Percentiles rank a stretch among this genome's conserved stretches.
These are phyloP conservation scores for Stichodactyla mertensii DNA, from an alignment of 64 coral and sea anemone species.

Conservation along the genomic window DNA sequence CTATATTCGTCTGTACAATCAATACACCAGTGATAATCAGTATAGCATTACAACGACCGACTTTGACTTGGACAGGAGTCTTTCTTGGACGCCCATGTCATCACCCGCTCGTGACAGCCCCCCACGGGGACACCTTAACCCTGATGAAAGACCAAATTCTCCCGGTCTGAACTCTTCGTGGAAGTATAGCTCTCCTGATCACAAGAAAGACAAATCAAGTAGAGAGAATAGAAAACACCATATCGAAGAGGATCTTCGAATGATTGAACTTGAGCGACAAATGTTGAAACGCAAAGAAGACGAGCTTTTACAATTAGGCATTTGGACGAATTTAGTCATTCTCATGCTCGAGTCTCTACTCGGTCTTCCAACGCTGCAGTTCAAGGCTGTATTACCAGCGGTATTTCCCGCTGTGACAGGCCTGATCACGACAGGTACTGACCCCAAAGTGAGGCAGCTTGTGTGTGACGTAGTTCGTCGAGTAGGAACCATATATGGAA, in stretches of 20 bases:
- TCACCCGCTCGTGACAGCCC: conserved; percentile 62
- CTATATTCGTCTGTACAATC: conserved; percentile 78
- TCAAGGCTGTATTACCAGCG: conserved; percentile 95
- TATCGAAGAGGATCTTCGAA: conserved; percentile 60
- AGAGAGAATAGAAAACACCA: conserved; percentile 44
- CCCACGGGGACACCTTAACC: too few relatives aligned
- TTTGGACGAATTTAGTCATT: conserved; percentile 86
- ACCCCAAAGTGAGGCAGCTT: conserved; percentile 86
- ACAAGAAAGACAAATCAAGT: conserved; percentile 12
- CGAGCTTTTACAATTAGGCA: conserved; percentile 80
- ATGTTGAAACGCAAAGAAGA: conserved; percentile 74
- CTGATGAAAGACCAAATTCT: conserved; percentile 28
- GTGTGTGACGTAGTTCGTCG: conserved; percentile 82
- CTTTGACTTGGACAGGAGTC: conserved; percentile 61
- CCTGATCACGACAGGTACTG: conserved; percentile 67
- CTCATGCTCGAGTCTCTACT: conserved; percentile 86
- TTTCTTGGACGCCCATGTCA: conserved; percentile 62
- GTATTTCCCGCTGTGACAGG: conserved; percentile 91
- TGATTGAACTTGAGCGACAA: conserved; percentile 83
- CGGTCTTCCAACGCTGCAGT: conserved; percentile 86
- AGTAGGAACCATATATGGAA: conserved; percentile 94
- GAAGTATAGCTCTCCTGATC: conserved; percentile 19
- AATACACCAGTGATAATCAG: conserved; percentile 62
- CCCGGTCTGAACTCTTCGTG: not conserved
- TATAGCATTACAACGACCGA: conserved; percentile 34